Evolutionary conservation across 2,113 vertebrate genomes (phyloP).

Genomic region (Ariopsis seemanni): DNA sequence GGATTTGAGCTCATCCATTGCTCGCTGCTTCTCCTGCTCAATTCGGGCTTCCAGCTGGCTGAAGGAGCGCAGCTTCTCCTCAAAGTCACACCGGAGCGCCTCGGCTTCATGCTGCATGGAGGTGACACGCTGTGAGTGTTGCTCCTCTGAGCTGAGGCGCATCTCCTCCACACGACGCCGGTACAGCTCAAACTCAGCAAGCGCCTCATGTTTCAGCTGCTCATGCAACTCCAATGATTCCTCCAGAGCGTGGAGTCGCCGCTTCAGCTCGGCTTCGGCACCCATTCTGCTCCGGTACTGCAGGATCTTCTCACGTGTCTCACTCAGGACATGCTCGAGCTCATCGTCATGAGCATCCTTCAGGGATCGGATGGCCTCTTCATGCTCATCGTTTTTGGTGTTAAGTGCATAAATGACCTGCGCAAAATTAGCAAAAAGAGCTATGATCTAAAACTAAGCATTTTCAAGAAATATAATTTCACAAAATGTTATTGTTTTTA

Average conservation of each 20-base stretch:
- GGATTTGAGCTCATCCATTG: slow-evolving; percentile 84
- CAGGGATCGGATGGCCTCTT: slow-evolving; percentile 90
- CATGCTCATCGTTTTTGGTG: slow-evolving; percentile 96
- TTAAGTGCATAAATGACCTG: slow-evolving; percentile 98
- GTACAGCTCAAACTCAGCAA: slow-evolving; percentile 94
- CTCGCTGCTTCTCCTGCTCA: slow-evolving; percentile 86
- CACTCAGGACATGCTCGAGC: slow-evolving; percentile 92
- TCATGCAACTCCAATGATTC: slow-evolving; percentile 91
- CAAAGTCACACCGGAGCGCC: slow-evolving; percentile 93
- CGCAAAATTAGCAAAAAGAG: background rate
- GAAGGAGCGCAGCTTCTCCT: slow-evolving; percentile 88
- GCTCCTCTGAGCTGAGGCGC: slow-evolving; percentile 91
- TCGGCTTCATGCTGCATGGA: slow-evolving; percentile 93
- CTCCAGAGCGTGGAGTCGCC: slow-evolving; percentile 88
- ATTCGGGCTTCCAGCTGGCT: slow-evolving; percentile 88
- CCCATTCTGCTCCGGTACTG: slow-evolving; percentile 90
- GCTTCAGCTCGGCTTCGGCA: slow-evolving; percentile 88
- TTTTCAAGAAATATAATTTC: background rate
- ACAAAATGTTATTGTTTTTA: background rate
- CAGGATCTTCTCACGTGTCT: slow-evolving; percentile 93
- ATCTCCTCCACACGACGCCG: slow-evolving; percentile 91
- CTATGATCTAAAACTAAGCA: background rate
- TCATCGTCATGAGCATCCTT: slow-evolving; percentile 95
- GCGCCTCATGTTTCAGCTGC: slow-evolving; percentile 92
- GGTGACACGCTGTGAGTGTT: slow-evolving; percentile 91